Base-by-base conservation (phyloP, 64 coral and sea anemone genomes). In the Acropora tenuis region DNA sequence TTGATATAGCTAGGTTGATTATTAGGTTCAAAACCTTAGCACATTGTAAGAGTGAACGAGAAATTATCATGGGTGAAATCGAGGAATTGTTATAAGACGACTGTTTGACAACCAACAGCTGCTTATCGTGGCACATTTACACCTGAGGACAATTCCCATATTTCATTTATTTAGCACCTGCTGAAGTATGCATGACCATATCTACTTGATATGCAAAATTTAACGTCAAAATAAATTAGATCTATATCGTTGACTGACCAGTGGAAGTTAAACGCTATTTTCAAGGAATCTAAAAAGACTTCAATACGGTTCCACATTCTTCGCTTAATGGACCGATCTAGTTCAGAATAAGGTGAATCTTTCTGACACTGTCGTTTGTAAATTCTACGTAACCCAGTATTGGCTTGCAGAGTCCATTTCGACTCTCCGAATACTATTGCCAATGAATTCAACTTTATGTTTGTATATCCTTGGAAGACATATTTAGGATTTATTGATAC, bases 101-200 rank as follows among this genome's bases (percentile, higher is more conserved):
- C 16, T 63, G 60, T 8, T 63, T 13, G 3, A 13, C 52, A 55
- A 12, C 6, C 10, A 63, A 63, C 60, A 63, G 60, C 11, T 15
- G 8, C 3, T 63, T 15, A 13, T 63, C 20, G 6, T 71, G 17
- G 6, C 68, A 71, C 68, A 4, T 71, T 71, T 71, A 6, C 20
- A 71, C 68, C 19, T 3, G 40, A 71, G 40, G 63, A n/a, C 3
- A 71, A 85, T 85, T 85, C 65, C n/a, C 61, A 85, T 85, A 71
- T 85, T 84, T 43, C 4, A 67, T 85, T 18, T 69, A 20, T 71
- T 47, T 43, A 47, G 82, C 82, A 85, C 82, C 82, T 85, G 82
- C 82, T 71, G 30, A 71, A 71, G 82, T 85, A 48, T 85, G 63
- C 65, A 49, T 48, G 16, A 12, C 11, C 82, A 8, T 85, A 1